Conservation (phyloP, 2,113 vertebrate genomes). For the Gadus macrocephalus region DNA sequence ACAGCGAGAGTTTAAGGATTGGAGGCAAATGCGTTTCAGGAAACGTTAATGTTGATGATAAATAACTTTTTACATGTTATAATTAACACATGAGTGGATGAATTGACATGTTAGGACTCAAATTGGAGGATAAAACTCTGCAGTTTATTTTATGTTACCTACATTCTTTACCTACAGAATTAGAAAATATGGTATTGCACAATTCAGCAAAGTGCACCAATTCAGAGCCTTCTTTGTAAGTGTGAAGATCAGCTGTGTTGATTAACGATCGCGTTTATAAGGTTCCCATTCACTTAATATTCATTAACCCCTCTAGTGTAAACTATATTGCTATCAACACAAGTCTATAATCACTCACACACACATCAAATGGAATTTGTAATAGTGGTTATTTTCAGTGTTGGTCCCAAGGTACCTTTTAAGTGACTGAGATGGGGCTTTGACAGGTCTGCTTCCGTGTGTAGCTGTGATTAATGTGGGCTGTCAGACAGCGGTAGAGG, state of each 20-base stretch:
- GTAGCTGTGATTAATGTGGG: constrained; percentile 68
- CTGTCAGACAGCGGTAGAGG: constrained; percentile 60
- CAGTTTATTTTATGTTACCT: no score
- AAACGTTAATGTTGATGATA: no score
- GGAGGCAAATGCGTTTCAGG: no score
- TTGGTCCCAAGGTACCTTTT: constrained; percentile 66
- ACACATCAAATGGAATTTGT: constrained; percentile 61
- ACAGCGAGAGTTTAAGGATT: no score
- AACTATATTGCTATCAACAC: constrained; percentile 55
- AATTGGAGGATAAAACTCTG: no score
- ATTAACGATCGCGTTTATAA: constrained; percentile 33
- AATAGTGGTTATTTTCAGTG: constrained; percentile 68
- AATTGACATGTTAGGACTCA: no score
- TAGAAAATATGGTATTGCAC: no score
- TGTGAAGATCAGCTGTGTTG: not conserved
- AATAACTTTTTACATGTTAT: no score
- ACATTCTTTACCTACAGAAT: no score
- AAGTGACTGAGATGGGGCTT: constrained; percentile 68
- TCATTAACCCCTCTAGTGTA: constrained; percentile 48
- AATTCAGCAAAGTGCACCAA: no score
- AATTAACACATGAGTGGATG: no score
- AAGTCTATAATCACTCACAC: constrained; percentile 46
- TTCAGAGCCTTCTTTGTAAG: no score
- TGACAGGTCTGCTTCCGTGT: constrained; percentile 65
- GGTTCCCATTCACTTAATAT: not conserved